Conservation (phyloP, 53 echinoderm and acorn worm species). For the Glandiceps talaboti region DNA sequence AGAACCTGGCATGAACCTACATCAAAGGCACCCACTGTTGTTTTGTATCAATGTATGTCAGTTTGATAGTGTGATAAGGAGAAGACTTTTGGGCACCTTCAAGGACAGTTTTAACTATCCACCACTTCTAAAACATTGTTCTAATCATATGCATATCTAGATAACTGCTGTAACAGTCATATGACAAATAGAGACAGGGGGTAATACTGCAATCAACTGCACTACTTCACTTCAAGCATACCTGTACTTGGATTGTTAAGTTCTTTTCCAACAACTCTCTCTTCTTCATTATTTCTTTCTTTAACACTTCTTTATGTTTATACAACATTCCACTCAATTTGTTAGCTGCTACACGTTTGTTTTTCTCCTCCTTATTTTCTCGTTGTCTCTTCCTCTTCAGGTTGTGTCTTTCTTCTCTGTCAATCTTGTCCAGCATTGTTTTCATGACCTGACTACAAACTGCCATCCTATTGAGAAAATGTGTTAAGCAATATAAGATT, state of each 20-base stretch:
- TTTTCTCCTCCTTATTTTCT: conserved; percentile 55
- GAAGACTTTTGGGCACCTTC: too few species aligned
- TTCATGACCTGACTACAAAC: conserved; percentile 70
- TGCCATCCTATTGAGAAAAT: conserved; percentile 33
- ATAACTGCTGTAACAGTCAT: too few species aligned
- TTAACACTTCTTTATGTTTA: conserved; percentile 59
- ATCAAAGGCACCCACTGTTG: too few species aligned
- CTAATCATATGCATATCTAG: too few species aligned
- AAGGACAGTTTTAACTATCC: too few species aligned
- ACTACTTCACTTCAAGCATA: conserved; percentile 25
- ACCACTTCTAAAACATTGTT: too few species aligned
- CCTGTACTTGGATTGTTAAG: conserved; percentile 63
- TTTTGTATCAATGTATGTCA: too few species aligned
- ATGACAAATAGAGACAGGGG: too few species aligned
- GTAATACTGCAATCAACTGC: too few species aligned
- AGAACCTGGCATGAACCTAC: too few species aligned
- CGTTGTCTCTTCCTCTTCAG: conserved; percentile 76
- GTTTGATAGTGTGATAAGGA: too few species aligned
- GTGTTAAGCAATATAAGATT: too few species aligned
- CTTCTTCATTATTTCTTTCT: conserved; percentile 61
- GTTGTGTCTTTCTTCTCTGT: conserved; percentile 56
- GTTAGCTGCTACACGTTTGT: conserved; percentile 35
- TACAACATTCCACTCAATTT: conserved; percentile 44
- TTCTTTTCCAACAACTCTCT: conserved; percentile 68
- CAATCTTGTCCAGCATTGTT: conserved; percentile 69